A percentile compares a stretch with the other conserved stretches of the same genome.
phyloP scores from a whole-genome alignment of 2,888 invertebrate species.

The Escarpia spicata region DNA sequence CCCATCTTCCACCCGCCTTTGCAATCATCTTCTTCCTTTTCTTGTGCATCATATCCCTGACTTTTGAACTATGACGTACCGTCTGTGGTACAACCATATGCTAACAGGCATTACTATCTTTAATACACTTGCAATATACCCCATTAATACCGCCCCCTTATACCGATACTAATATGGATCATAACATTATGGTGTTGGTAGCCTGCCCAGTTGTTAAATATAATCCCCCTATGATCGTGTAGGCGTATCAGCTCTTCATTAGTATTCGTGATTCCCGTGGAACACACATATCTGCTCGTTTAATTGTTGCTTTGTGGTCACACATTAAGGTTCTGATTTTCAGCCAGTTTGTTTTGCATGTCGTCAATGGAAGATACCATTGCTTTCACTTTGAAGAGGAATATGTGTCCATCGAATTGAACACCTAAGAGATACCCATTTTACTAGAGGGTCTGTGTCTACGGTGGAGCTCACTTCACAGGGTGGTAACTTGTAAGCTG shows the following conservation, averaged over 20 bases:
- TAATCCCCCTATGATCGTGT: neutral
- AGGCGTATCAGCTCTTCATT: neutral
- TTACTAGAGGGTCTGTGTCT: too few species aligned
- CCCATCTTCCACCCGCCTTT: neutral
- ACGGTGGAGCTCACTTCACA: too few species aligned
- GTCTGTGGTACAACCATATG: too few species aligned
- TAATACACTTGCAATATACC: neutral
- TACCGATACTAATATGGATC: neutral
- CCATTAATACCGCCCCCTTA: neutral
- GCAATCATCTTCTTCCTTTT: too few species aligned
- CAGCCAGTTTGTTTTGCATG: neutral
- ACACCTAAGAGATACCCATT: too few species aligned
- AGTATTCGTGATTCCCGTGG: neutral
- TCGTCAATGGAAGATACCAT: neutral
- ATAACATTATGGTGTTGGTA: neutral
- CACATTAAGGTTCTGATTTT: neutral
- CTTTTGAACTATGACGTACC: too few species aligned
- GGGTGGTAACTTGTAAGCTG: too few species aligned
- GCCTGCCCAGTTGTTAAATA: neutral
- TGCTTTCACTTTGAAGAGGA: neutral
- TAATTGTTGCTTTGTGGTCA: neutral
- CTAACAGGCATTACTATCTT: too few species aligned
- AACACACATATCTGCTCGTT: neutral
- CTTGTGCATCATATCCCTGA: too few species aligned
- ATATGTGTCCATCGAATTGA: neutral